Base-by-base conservation (phyloP, 2,113 vertebrate species). In the Hyla sarda region DNA sequence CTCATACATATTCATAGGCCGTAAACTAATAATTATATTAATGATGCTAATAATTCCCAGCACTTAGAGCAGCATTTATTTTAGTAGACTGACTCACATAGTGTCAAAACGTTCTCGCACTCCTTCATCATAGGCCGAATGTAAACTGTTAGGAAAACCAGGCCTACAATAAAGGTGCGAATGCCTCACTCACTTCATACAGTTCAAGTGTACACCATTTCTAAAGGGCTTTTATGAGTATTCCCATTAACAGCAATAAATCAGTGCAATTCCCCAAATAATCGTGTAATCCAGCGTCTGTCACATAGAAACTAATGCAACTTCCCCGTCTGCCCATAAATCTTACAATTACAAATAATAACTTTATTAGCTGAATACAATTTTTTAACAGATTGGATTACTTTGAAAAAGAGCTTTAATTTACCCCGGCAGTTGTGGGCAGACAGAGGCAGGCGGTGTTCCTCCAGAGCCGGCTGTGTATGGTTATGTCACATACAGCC, bases 281-380 rank as follows among this genome's bases (percentile, higher is more conserved):
- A 97, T 93, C 89, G 89, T 90, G 93, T 96, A 96, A 95, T 89
- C 91, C 91, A 91, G 91, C 93, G 94, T 93, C 96, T 94, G 94
- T 96, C 95, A 96, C 93, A 94, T 94, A 95, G 95, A 96, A 96
- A 95, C 95, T 92, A 90, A 92, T 94, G 96, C 94, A 94, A 93
- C 89, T 88, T 87, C 91, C 94, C 95, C 93, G 94, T 93, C 93
- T 94, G 92, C 92, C 91, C 93, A 97, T 97, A 95, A 93, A 95
- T 97, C 95, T 96, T 94, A 95, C 94, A 95, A 96, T 96, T 95
- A 96, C 93, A 92, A 93, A 92, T 88, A 88, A 91, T 96, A 96
- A 97, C 94, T 95, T 93, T 95, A 95, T 97, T 96, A 97, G 93
- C 92, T 92, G 93, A 91, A 93, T 94, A 94, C 95, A 95, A 83